Percentiles rank a stretch among this genome's conserved stretches.
These are phyloP conservation scores for Helobdella robusta DNA, from an alignment of 2,888 invertebrate genomes.

Conservation along the genomic window DNA sequence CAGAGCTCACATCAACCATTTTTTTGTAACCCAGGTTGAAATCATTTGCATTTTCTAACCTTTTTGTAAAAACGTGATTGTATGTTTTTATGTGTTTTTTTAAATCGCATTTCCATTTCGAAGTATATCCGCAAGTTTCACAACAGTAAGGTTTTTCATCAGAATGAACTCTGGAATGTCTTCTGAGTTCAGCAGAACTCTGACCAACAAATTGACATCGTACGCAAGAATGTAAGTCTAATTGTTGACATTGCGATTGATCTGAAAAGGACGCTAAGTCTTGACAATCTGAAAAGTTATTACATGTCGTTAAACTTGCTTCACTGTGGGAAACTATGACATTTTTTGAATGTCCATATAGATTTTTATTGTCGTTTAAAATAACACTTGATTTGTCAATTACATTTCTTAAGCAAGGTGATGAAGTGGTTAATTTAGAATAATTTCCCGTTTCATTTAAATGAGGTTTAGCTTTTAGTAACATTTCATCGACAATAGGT, in stretches of 20 bases:
- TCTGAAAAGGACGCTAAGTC: not conserved
- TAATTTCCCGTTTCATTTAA: not conserved
- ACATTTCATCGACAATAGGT: too few species aligned
- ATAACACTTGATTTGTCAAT: not conserved
- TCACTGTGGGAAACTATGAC: not conserved
- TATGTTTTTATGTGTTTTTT: conserved; percentile 46
- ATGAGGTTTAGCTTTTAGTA: not conserved
- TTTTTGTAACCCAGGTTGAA: too few species aligned
- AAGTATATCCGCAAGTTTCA: conserved; percentile 44
- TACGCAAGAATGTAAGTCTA: conserved; percentile 40
- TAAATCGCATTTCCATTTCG: conserved; percentile 47
- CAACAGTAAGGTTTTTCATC: conserved; percentile 46
- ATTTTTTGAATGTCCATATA: not conserved
- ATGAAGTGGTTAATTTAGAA: not conserved
- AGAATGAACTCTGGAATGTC: conserved; percentile 45
- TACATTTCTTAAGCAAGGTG: not conserved
- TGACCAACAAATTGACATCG: conserved; percentile 44
- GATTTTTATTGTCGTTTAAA: too few species aligned
- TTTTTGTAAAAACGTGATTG: conserved; percentile 36
- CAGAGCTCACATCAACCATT: too few species aligned
- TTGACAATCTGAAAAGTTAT: too few species aligned
- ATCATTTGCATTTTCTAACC: not conserved
- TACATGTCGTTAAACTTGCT: not conserved
- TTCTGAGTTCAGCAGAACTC: conserved; percentile 44
- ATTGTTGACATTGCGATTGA: not conserved